Base-by-base conservation (phyloP, 2,113 vertebrate species). In the Agelaius phoeniceus region DNA sequence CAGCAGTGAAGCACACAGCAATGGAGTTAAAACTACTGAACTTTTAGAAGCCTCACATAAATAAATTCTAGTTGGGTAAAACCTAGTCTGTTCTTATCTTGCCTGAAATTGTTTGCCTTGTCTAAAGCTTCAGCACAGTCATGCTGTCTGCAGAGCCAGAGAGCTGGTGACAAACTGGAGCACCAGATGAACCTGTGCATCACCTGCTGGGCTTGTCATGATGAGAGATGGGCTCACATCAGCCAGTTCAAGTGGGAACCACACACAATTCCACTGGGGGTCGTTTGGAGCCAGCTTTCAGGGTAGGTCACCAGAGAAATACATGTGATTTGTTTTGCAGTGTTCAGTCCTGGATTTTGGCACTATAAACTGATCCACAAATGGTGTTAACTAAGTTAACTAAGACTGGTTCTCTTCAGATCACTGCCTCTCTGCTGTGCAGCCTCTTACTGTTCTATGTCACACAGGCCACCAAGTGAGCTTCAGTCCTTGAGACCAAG, bases 1-100 rank as follows among this genome's bases (percentile, higher is more conserved):
- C 91, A 93, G 93, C 91, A 93, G 86, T 78, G 79, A 84, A 93
- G 39, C 83, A 71, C 59, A 59, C 21, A 89, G 83, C 61, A 63
- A 31, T 22, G 15, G n/a, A 80, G 48, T 66, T 22, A 73, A 93
- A 95, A 92, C 55, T 49, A 68, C 41, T 28, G 52, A 92, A 78
- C 52, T 68, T 49, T 59, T 37, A 75, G 65, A 92, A 92, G 78
- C 57, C 52, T 78, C 48, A 49, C 31, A 81, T 30, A 81, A 93
- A 74, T 86, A 89, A 75, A n/a, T 35, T 57, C 68, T 80, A 18
- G 15, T 16, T 62, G 83, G 41, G 26, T 66, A 83, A 69, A 73
- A 30, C 26, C 49, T 52, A 48, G 10, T 54, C 49, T 76, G n/a
- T 44, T 59, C 31, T 90, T 80, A 69, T 41, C 72, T 85, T 67